These are phyloP conservation scores for Andrena camellia DNA, from an alignment of 2,888 invertebrate species.

Conservation along the genomic window DNA sequence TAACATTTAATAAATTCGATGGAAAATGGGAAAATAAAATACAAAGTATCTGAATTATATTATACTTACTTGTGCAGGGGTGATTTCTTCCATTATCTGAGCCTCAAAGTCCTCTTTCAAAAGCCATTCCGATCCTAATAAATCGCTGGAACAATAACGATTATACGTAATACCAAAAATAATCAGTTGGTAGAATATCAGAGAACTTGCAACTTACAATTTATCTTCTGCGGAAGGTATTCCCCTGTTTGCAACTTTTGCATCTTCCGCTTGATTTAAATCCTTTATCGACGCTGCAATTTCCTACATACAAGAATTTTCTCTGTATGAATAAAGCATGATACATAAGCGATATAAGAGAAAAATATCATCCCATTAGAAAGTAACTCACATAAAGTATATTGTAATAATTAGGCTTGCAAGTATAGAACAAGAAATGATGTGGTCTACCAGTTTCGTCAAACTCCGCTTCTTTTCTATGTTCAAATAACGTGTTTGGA, in stretches of 20 bases:
- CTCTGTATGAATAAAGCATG: conserved; percentile 26
- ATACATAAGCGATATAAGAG: neutral
- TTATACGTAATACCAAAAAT: conserved; percentile 9
- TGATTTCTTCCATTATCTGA: conserved; percentile 89
- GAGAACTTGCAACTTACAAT: conserved; percentile 85
- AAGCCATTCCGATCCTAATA: conserved; percentile 88
- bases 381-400: conserved; percentile 90
- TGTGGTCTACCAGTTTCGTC: conserved; percentile 95
- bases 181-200: neutral
- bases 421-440: conserved; percentile 97
- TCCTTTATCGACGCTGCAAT: conserved; percentile 89
- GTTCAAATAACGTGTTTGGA: conserved; percentile 94
- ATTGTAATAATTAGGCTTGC: conserved; percentile 93
- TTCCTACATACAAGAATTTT: conserved; percentile 86
- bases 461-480: conserved; percentile 95
- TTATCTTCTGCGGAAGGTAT: conserved; percentile 87
- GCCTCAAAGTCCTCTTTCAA: conserved; percentile 89
- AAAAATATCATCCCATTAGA: neutral
- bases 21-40: neutral
- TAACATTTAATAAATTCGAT: conserved; percentile 5
- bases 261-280: conserved; percentile 90
- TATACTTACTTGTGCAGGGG: conserved; percentile 87
- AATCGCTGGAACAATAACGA: conserved; percentile 84
- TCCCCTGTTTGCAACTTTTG: conserved; percentile 88
- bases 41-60: conserved; percentile 37